phyloP scores from a whole-genome alignment of 2,113 vertebrate genomes.

The Colaptes auratus region DNA sequence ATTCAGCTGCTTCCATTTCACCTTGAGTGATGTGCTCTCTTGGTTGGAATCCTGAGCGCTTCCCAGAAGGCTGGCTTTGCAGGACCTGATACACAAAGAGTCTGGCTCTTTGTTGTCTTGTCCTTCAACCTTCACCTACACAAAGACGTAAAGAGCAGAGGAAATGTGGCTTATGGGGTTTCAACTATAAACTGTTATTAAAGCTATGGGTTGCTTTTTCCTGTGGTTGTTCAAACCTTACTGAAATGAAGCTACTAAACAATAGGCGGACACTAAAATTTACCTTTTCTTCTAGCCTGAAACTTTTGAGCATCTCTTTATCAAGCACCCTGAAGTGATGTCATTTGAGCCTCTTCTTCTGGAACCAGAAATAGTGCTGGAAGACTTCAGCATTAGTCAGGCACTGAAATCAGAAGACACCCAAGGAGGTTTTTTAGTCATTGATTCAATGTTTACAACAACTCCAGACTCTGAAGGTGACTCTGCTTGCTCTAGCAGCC shows the following conservation, averaged over 20 bases:
- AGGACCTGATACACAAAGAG: neutral
- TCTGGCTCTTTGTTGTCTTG: neutral
- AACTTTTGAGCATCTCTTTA: conserved; percentile 85
- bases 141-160: neutral
- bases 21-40: neutral
- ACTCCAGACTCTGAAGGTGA: conserved; percentile 38
- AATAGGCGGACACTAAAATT: conserved; percentile 47
- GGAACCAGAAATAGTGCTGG: conserved; percentile 84
- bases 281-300: conserved; percentile 83
- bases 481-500: conserved; percentile 56
- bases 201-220: neutral
- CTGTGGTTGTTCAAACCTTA: neutral
- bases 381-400: conserved; percentile 82
- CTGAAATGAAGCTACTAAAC: neutral
- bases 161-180: neutral
- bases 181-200: neutral
- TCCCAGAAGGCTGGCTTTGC: neutral
- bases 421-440: neutral
- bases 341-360: conserved; percentile 84
- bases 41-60: neutral
- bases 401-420: conserved; percentile 23
- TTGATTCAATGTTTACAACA: neutral
- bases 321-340: conserved; percentile 74
- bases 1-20: neutral
- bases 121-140: neutral